These are phyloP conservation scores for Diaprepes abbreviatus DNA, from an alignment of 2,888 invertebrate genomes.

Conservation along the genomic window DNA sequence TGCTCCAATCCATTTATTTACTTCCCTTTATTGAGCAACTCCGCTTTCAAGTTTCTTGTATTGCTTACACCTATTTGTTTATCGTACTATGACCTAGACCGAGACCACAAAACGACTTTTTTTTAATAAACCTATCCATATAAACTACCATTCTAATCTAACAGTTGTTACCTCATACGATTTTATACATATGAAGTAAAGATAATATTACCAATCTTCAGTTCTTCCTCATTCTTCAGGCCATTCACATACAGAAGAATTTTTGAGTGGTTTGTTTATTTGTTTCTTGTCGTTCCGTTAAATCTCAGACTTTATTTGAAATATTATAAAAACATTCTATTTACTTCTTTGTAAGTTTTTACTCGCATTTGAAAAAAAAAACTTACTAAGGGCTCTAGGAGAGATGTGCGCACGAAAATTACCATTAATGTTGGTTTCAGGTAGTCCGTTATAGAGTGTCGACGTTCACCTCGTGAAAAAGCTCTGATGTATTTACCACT, in stretches of 20 bases:
- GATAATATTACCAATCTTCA: conserved; percentile 22
- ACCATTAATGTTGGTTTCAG: no score
- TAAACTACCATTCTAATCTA: conserved; percentile 32
- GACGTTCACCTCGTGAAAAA: no score
- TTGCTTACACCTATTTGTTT: conserved; percentile 23
- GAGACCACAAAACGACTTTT: conserved; percentile 36
- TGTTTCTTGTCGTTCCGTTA: background rate
- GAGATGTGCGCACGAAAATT: no score
- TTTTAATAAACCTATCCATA: conserved; percentile 29
- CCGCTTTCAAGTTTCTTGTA: background rate
- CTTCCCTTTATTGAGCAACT: no score
- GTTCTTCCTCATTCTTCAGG: conserved; percentile 25
- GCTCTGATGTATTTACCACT: no score
- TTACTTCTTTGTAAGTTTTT: no score
- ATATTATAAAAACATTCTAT: no score
- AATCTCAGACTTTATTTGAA: no score
- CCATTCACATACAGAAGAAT: conserved; percentile 23
- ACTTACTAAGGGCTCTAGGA: no score
- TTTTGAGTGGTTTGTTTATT: background rate
- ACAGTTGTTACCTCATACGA: conserved; percentile 36
- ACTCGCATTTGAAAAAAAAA: no score
- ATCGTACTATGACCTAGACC: conserved; percentile 41
- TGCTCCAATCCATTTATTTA: no score
- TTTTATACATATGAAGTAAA: conserved; percentile 36
- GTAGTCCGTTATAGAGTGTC: no score